These are phyloP conservation scores for Centroberyx gerrardi DNA, from an alignment of 2,797 vertebrate species.

Conservation along the genomic window DNA sequence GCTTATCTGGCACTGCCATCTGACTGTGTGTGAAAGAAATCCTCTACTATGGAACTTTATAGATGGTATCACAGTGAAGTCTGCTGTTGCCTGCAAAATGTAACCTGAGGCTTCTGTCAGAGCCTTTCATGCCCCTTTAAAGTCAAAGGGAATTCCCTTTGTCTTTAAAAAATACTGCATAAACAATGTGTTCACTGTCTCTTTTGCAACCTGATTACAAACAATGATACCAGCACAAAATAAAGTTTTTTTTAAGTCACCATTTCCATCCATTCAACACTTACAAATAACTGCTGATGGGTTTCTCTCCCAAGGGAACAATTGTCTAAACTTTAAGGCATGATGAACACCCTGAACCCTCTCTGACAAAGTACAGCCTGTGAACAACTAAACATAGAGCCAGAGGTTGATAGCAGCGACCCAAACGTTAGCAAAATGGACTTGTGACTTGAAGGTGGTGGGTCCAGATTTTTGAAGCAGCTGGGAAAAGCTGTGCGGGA, in stretches of 20 bases:
- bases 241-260: background rate
- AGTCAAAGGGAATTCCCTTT: too few relatives aligned
- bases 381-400: too few relatives aligned
- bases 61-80: slow-evolving; percentile 16
- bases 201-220: slow-evolving; percentile 1
- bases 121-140: too few relatives aligned
- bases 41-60: background rate
- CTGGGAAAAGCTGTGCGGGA: too few relatives aligned
- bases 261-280: slow-evolving; percentile 15
- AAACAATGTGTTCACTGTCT: slow-evolving; percentile 1
- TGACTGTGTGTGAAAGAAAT: slow-evolving; percentile 23
- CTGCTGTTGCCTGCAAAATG: slow-evolving; percentile 20
- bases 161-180: background rate
- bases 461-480: background rate
- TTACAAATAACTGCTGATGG: slow-evolving; percentile 2
- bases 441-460: background rate
- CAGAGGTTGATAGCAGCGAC: background rate
- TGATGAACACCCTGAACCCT: background rate
- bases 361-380: too few relatives aligned
- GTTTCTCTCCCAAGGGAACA: background rate
- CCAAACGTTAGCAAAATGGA: background rate
- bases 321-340: background rate
- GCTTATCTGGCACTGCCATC: slow-evolving; percentile 24
- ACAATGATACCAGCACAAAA: slow-evolving; percentile 24
- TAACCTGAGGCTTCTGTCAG: background rate